Evolutionary conservation across 1,140 invertebrate species (phyloP).

Genomic region (Meloidogyne chitwoodi): DNA sequence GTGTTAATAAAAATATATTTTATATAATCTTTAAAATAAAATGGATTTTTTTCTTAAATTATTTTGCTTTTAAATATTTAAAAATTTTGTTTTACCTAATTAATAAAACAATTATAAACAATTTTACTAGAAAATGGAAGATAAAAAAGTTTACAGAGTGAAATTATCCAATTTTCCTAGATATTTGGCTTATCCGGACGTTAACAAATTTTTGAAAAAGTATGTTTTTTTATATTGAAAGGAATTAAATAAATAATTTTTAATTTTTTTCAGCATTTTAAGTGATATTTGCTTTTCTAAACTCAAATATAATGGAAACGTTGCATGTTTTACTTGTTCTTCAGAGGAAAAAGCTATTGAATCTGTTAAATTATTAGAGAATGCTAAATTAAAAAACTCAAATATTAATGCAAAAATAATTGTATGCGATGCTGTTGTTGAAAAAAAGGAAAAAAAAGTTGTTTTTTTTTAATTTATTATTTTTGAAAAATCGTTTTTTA

Average conservation of each 20-base stretch:
- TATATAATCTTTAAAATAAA: neutral
- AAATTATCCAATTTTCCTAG: conserved; percentile 27
- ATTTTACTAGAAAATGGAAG: neutral
- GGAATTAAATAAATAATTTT: neutral
- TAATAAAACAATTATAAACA: neutral
- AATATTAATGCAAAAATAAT: conserved; percentile 8
- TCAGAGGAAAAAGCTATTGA: conserved; percentile 5
- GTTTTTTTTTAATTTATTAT: too few relatives aligned
- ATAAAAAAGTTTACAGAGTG: conserved; percentile 2
- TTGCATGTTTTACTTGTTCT: conserved; percentile 7
- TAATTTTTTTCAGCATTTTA: conserved; percentile 15
- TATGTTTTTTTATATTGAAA: neutral
- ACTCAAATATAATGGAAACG: neutral
- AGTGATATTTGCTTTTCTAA: conserved; percentile 4
- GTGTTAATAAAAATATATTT: neutral
- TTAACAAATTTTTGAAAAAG: conserved; percentile 26
- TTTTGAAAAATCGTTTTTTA: too few relatives aligned
- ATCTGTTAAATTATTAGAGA: conserved; percentile 13
- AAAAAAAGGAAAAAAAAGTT: neutral
- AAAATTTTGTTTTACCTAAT: neutral
- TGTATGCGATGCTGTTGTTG: neutral
- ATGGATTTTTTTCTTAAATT: neutral
- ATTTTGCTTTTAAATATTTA: neutral
- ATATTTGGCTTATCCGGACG: neutral
- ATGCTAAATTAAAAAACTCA: conserved; percentile 13